A percentile compares a stretch with the other conserved stretches of the same genome.
Evolutionary conservation across 30 jellyfish, hydroid and myxozoan species (phyloP).

Genomic region (Rhopilema esculentum): DNA sequence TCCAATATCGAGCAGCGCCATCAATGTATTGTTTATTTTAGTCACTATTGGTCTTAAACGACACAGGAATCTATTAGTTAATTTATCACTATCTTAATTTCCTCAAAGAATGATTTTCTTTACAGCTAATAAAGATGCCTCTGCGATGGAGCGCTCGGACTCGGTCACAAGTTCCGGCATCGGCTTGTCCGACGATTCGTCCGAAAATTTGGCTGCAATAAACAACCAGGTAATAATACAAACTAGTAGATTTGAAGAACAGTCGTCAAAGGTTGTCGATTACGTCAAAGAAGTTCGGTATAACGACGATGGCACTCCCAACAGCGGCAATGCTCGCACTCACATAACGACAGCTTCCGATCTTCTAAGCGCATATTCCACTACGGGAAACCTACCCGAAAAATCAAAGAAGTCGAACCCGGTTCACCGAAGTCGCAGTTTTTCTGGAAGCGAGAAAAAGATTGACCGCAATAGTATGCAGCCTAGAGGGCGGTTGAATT

Average conservation of each 20-base stretch:
- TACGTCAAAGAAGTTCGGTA: constrained; percentile 82
- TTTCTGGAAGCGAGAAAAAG: constrained; percentile 65
- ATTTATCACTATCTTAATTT: no score
- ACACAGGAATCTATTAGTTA: no score
- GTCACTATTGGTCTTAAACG: no score
- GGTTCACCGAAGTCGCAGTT: constrained; percentile 71
- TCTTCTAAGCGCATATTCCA: constrained; percentile 61
- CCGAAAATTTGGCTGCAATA: constrained; percentile 62
- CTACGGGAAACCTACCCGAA: constrained; percentile 16
- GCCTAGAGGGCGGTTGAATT: constrained; percentile 45
- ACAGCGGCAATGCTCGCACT: constrained; percentile 56
- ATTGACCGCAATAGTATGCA: constrained; percentile 45
- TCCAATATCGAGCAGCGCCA: no score
- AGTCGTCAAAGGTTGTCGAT: constrained; percentile 63
- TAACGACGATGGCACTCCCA: constrained; percentile 48
- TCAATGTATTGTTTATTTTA: no score
- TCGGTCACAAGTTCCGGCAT: constrained; percentile 77
- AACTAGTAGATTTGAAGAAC: constrained; percentile 83
- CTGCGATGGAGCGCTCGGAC: constrained; percentile 58
- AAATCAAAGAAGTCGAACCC: constrained; percentile 49
- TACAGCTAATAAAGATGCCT: constrained; percentile 29
- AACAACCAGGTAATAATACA: constrained; percentile 75
- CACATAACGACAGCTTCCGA: constrained; percentile 73
- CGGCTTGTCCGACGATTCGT: constrained; percentile 72
- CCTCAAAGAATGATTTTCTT: no score